Evolutionary conservation across 2,797 vertebrate species (phyloP), one percentile per base, ranked within the genome.

Genomic region (Chloroceryle amazona): DNA sequence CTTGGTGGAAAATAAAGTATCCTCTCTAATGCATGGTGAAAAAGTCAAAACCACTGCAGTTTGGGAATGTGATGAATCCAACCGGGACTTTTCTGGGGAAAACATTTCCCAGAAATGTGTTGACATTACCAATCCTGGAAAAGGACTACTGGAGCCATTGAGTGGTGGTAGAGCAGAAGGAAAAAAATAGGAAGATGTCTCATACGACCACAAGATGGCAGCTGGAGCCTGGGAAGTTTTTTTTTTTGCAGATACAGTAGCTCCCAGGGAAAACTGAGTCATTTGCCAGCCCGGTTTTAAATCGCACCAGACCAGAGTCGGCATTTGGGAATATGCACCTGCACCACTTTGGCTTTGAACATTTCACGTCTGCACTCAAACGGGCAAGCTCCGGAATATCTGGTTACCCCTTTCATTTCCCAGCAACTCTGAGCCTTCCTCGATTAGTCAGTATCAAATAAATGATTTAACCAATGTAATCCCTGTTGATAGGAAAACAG

Each of bases 181-280:
- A 57, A 21, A 12, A 68, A 33, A 42, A 2, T 2, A 33, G 18
- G 72, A 65, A 14, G 25, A 54, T 90, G 49, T 73, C 37, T 85
- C 29, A 5, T 14, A 5, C 0, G 31, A 42, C 96, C 96, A 96
- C 95, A 33, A 96, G 96, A 89, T 96, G 96, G 96, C 96, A 96
- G 85, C 85, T 86, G 88, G 90, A 96, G 90, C 4, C 94, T 71
- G 90, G 31, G 67, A 82, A 96, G 88, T 33, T 33, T 29, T 7
- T 95, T 8, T 60, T 44, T 90, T 35, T 55, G 47, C 37, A 33
- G 78, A 2, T 86, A 35, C 73, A 16, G 93, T 63, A 95, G 93
- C 88, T 95, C 39, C 54, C 2, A 0, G 12, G 60, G 87, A 84
- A 94, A 96, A 81, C 10, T 0, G 18, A 81, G 37, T n/a, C 23